phyloP scores from a whole-genome alignment of 2,888 invertebrate genomes.

The Apodemia duryi region DNA sequence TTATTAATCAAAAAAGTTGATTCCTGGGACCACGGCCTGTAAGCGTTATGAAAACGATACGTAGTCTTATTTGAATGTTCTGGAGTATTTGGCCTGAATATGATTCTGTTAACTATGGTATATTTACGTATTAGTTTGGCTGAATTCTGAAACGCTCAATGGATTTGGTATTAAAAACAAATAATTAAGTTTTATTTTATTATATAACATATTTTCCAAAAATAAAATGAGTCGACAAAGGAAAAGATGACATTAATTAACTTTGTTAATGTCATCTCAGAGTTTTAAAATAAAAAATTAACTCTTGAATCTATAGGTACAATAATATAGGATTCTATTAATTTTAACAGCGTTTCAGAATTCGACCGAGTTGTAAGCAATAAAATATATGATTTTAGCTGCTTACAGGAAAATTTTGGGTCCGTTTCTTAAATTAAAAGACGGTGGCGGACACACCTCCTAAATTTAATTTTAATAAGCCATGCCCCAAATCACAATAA shows the following conservation, averaged over 20 bases:
- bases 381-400: neutral
- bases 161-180: neutral
- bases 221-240: neutral
- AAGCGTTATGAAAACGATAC: neutral
- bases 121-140: neutral
- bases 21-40: too few species aligned
- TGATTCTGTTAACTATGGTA: neutral
- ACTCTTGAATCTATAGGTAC: too few species aligned
- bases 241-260: neutral
- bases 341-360: neutral
- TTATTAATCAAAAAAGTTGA: too few species aligned
- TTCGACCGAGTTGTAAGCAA: neutral
- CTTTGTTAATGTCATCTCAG: too few species aligned
- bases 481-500: slow-evolving; percentile 7
- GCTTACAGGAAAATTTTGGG: neutral
- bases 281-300: too few species aligned
- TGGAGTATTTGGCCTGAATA: neutral
- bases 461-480: neutral
- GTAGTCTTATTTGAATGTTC: neutral
- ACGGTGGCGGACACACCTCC: neutral
- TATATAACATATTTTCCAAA: neutral
- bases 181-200: neutral
- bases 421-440: neutral
- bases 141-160: neutral
- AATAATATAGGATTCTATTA: neutral